Percentiles rank a stretch among this genome's conserved stretches.
phyloP scores from a whole-genome alignment of 2,888 invertebrate genomes.

The Stenchaetothrips biformis region DNA sequence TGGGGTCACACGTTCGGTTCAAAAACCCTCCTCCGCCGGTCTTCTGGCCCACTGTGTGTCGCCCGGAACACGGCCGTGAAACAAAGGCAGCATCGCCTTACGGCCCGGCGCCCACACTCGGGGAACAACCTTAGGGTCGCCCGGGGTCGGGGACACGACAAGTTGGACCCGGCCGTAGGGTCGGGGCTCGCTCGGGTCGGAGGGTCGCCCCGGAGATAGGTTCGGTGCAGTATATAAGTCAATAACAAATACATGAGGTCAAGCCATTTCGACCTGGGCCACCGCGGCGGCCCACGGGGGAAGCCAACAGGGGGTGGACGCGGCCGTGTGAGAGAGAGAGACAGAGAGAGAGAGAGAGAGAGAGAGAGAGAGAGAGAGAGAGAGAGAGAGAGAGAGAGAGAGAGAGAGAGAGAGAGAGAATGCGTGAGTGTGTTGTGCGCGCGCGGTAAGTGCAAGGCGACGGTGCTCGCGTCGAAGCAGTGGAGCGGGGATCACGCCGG shows the following conservation, averaged over 20 bases:
- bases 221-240: constrained; percentile 18
- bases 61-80: too few species aligned
- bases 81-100: neutral
- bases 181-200: neutral
- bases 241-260: constrained; percentile 24
- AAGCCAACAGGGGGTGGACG: too few species aligned
- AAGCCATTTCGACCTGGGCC: neutral
- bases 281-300: neutral
- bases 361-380: too few species aligned
- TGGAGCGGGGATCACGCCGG: neutral
- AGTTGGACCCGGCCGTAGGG: neutral
- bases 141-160: neutral
- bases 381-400: neutral
- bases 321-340: too few species aligned
- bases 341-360: too few species aligned
- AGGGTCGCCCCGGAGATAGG: neutral
- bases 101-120: neutral
- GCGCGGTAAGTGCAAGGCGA: neutral
- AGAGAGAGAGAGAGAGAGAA: neutral
- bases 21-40: too few species aligned
- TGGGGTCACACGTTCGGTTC: too few species aligned
- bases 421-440: neutral
- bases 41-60: too few species aligned
- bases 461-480: neutral
- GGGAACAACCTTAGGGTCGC: neutral